Evolutionary conservation across 1,140 invertebrate genomes (phyloP).

Genomic region (Pachypeltis micranthus): DNA sequence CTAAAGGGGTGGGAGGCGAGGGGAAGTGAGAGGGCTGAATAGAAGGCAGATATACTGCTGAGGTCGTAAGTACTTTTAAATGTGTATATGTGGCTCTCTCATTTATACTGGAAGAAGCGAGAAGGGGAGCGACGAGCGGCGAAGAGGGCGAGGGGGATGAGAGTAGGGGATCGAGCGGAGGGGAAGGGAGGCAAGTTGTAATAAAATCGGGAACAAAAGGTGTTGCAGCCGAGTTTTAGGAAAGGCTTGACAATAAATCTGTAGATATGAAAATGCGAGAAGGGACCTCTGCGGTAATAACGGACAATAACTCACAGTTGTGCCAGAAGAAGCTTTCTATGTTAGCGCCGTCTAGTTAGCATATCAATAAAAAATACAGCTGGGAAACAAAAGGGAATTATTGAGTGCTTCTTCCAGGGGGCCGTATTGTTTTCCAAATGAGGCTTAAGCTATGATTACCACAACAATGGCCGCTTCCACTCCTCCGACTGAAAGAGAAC

Average conservation of each 20-base stretch:
- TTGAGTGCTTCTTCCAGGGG: slow-evolving; percentile 19
- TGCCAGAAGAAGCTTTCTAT: slow-evolving; percentile 15
- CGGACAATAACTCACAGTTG: slow-evolving; percentile 19
- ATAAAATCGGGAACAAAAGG: slow-evolving; percentile 11
- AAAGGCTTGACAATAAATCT: slow-evolving; percentile 22
- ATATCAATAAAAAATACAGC: slow-evolving; percentile 24
- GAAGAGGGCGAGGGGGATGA: too few relatives aligned
- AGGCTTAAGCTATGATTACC: slow-evolving; percentile 23
- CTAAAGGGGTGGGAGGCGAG: background rate
- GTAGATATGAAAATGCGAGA: slow-evolving; percentile 22
- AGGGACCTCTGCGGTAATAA: slow-evolving; percentile 15
- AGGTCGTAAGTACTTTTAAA: slow-evolving; percentile 6
- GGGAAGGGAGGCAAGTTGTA: slow-evolving; percentile 6
- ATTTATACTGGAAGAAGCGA: background rate
- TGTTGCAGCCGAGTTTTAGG: slow-evolving; percentile 6
- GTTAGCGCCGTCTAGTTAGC: slow-evolving; percentile 20
- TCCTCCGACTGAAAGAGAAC: background rate
- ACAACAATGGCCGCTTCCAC: slow-evolving; percentile 16
- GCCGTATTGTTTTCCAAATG: slow-evolving; percentile 24
- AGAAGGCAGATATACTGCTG: background rate
- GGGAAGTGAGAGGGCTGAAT: background rate
- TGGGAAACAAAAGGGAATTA: slow-evolving; percentile 20
- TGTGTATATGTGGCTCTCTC: slow-evolving; percentile 3
- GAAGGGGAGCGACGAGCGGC: too few relatives aligned
- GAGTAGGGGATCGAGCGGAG: too few relatives aligned